Base-by-base conservation (phyloP, 1,140 invertebrate genomes). In the Steinernema feltiae region DNA sequence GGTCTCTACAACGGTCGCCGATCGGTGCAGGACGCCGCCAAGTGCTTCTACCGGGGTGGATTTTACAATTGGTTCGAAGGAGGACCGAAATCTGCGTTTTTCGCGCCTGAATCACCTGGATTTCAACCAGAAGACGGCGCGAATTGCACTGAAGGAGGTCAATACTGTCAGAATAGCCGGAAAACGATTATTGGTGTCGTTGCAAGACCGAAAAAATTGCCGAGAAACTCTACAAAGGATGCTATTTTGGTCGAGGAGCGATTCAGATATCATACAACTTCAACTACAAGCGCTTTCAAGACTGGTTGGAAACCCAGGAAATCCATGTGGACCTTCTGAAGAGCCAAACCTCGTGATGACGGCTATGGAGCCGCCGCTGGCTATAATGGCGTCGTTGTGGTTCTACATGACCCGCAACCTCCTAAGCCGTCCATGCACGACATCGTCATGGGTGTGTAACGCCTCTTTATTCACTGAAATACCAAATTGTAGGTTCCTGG, bases 341-440 rank as follows among this genome's bases (percentile, higher is more conserved):
- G 48, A 82, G 1, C 84, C 84, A 12, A 85, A 86, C 73, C 72
- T 85, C 35, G 71, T 85, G 0, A 81, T 85, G 48, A 86, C 85
- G 7, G 82, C 83, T 35, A 82, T 77, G 75, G 79, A 86, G 35
- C 84, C 84, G 1, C 84, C 84, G 48, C 79, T 85, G 30, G 84
- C 84, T 15, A 75, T 85, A n/a, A 69, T 85, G 48, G 83, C 85
- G 48, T 84, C 83, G 12, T 31, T 85, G 0, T 85, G 84, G 84
- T 79, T 79, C 69, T 85, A 85, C 30, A 86, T 85, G 84, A 86
- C 84, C 29, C 84, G 2, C 84, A 85, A 48, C 84, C 84, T 0
- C 84, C 84, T 0, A 85, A 85, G 41, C 84, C 84, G 1, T 80
- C 84, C 17, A 85, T 85, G 84, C 84, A 85, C 72, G 84, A 85